Conservation (phyloP, 2,797 vertebrate genomes). For the Platalea minor region DNA sequence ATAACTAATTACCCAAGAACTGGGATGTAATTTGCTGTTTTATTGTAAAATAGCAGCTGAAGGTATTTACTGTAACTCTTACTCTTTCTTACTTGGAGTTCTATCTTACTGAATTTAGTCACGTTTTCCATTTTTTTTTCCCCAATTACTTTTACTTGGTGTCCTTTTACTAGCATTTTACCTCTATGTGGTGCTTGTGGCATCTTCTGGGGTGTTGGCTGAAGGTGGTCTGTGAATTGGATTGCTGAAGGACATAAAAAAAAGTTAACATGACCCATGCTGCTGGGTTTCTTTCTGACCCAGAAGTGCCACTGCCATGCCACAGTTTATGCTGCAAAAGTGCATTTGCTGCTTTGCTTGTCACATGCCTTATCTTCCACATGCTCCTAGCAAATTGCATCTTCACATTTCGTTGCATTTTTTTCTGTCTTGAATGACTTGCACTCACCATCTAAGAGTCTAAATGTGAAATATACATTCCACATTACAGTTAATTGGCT, state of each 20-base stretch:
- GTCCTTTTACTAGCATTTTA: constrained; percentile 25
- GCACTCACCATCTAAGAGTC: background rate
- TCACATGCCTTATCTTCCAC: constrained; percentile 40
- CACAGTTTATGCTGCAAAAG: background rate
- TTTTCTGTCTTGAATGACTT: background rate
- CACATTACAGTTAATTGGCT: constrained; percentile 1
- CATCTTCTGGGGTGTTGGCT: constrained; percentile 8
- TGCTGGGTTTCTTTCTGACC: background rate
- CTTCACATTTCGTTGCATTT: background rate
- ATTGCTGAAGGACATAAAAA: constrained; percentile 43
- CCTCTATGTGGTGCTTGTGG: constrained; percentile 23
- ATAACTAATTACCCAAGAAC: background rate
- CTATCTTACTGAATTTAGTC: background rate
- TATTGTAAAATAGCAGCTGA: background rate
- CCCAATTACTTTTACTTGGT: background rate
- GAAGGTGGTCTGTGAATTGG: constrained; percentile 48
- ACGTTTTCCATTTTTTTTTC: background rate
- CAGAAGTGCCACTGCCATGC: constrained; percentile 45
- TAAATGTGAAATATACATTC: background rate
- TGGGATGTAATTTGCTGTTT: background rate
- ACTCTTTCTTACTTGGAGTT: background rate
- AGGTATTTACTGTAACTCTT: background rate
- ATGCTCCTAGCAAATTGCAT: background rate
- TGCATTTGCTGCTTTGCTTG: constrained; percentile 1
- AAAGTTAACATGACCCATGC: background rate